A percentile compares a stretch with the other conserved stretches of the same genome.
These are phyloP conservation scores for Dinomys branickii DNA, from an alignment of 2,113 vertebrate species.

Conservation along the genomic window DNA sequence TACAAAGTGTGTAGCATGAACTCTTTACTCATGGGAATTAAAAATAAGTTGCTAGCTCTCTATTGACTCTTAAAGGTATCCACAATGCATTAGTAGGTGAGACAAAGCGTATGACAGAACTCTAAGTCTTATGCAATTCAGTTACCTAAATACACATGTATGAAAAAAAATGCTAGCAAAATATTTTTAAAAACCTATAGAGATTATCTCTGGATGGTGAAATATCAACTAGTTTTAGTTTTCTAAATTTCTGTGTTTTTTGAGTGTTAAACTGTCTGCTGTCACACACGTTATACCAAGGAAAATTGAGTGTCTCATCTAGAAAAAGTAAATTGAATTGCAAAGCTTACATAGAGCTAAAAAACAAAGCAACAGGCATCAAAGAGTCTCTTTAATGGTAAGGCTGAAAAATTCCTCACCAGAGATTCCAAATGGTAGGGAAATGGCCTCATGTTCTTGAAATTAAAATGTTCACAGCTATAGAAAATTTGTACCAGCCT, in stretches of 20 bases:
- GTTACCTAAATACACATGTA: neutral
- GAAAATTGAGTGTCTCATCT: neutral
- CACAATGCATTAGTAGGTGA: neutral
- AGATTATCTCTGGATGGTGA: neutral
- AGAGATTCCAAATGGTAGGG: neutral
- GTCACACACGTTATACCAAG: neutral
- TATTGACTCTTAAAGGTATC: neutral
- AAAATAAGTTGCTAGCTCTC: neutral
- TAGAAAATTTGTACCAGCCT: neutral
- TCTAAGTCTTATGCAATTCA: neutral
- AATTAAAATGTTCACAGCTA: neutral
- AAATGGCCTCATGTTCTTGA: neutral
- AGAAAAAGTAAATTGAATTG: constrained; percentile 7
- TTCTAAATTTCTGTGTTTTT: neutral
- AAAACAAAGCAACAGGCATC: neutral
- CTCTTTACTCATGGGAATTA: neutral
- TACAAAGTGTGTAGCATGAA: neutral
- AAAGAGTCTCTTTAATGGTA: neutral
- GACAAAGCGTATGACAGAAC: neutral
- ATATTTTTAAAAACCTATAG: neutral
- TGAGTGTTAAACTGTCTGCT: neutral
- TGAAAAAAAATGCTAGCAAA: neutral
- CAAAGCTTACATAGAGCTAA: neutral
- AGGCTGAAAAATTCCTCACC: neutral
- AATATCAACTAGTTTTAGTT: neutral